Base-by-base conservation (phyloP, 2,888 invertebrate species). In the Marronus borbonicus region DNA sequence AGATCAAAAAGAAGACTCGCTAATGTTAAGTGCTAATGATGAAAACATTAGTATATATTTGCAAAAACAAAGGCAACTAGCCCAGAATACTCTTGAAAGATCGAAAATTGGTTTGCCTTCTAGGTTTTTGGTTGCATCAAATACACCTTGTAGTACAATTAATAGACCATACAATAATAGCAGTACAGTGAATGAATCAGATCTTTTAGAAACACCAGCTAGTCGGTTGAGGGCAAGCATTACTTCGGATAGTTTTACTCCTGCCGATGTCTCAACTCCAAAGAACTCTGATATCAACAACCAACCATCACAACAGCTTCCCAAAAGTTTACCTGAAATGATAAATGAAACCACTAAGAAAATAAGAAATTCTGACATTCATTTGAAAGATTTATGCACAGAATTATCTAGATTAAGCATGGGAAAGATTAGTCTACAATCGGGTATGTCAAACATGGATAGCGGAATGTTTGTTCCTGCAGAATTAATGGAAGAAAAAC, bases 401-500 rank as follows among this genome's bases (percentile, higher is more conserved):
- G 83, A 85, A 58, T 83, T 85, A 80, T 80, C 81, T 44, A 82
- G 83, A 76, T 78, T 79, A 14, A 79, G 77, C 65, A 50, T 77
- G 4, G 24, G 72, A 14, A 60, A 50, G 8, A 20, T 39, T 4
- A 31, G 28, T 50, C 7, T 14, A 24, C 60, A 36, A 36, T 62
- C 28, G 20, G 50, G 68, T 24, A 64, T 66, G 62, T 72, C 49
- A 62, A 77, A 76, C 69, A 24, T 80, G 12, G 81, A 81, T 36
- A 84, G 84, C 80, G 81, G 74, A 49, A 80, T 82, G 20, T 88
- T 87, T 81, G 80, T 81, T 49, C 84, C 86, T 20, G 86, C 83
- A 3, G 89, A 89, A 74, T 86, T 88, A 81, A 87, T 88, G 79
- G 85, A 80, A 1, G 87, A 86, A 77, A 88, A 88, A 81, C 81